These are phyloP conservation scores for Heliocidaris erythrogramma DNA, from an alignment of 35 echinoderm and acorn worm species.

Conservation along the genomic window DNA sequence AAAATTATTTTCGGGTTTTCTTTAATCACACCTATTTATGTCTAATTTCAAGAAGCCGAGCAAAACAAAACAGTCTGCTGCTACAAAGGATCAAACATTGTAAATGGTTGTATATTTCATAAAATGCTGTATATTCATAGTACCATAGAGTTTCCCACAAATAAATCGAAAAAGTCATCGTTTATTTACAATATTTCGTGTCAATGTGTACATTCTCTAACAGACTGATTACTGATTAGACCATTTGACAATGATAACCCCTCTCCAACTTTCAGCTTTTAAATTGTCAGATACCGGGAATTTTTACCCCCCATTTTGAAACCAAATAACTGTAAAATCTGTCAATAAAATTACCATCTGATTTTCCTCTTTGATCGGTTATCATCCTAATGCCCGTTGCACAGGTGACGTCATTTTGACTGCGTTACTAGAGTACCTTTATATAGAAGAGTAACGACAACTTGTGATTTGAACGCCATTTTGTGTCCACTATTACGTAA, in stretches of 20 bases:
- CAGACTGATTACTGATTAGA: too few species aligned
- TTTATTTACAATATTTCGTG: conserved; percentile 26
- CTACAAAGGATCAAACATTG: conserved; percentile 24
- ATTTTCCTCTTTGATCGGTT: too few species aligned
- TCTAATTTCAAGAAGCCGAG: neutral
- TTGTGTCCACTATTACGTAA: too few species aligned
- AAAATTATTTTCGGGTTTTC: too few species aligned
- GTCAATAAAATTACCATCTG: too few species aligned
- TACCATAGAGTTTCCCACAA: conserved; percentile 10
- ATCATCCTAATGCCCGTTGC: too few species aligned
- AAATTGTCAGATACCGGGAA: neutral
- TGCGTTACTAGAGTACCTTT: too few species aligned
- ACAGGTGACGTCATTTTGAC: too few species aligned
- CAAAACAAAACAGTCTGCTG: neutral
- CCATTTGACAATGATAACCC: neutral
- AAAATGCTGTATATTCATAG: conserved; percentile 36
- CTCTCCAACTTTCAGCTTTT: neutral
- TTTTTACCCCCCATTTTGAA: neutral
- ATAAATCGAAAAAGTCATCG: conserved; percentile 37
- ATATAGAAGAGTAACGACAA: too few species aligned
- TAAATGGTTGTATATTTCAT: conserved; percentile 38
- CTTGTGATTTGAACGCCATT: too few species aligned
- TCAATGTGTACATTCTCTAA: neutral
- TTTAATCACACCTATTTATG: neutral
- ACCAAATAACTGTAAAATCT: too few species aligned